These are phyloP conservation scores for Synergus laeviventris DNA, from an alignment of 2,888 invertebrate genomes.

Conservation along the genomic window DNA sequence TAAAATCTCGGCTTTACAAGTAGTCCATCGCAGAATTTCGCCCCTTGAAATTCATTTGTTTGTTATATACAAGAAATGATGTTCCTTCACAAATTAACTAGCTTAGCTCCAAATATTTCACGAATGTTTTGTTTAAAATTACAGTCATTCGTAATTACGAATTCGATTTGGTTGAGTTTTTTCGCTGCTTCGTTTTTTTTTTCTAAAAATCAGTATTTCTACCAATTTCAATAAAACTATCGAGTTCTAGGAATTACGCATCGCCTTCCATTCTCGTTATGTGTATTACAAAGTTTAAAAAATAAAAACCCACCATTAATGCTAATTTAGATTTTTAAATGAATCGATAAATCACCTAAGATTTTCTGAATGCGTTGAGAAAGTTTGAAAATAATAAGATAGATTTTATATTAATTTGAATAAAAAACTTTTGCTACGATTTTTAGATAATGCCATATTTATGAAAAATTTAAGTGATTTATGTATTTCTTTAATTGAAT, in stretches of 20 bases:
- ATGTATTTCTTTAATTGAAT: neutral
- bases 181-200: conserved; percentile 19
- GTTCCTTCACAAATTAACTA: conserved; percentile 19
- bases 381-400: neutral
- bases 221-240: neutral
- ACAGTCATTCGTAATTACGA: conserved; percentile 25
- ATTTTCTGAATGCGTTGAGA: neutral
- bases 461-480: conserved; percentile 17
- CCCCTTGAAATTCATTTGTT: conserved; percentile 29
- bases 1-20: conserved; percentile 33
- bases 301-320: neutral
- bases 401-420: neutral
- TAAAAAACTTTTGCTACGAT: neutral
- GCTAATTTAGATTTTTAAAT: conserved; percentile 1
- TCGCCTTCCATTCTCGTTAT: neutral
- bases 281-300: conserved; percentile 16
- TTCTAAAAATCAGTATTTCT: neutral
- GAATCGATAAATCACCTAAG: neutral
- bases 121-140: conserved; percentile 6
- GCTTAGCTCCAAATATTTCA: neutral
- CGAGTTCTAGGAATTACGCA: conserved; percentile 9
- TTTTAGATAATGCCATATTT: neutral
- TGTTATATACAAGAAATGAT: conserved; percentile 19
- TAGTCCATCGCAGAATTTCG: conserved; percentile 27
- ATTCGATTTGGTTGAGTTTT: neutral